These are phyloP conservation scores for Tineola bisselliella DNA, from an alignment of 2,888 invertebrate genomes.

Conservation along the genomic window DNA sequence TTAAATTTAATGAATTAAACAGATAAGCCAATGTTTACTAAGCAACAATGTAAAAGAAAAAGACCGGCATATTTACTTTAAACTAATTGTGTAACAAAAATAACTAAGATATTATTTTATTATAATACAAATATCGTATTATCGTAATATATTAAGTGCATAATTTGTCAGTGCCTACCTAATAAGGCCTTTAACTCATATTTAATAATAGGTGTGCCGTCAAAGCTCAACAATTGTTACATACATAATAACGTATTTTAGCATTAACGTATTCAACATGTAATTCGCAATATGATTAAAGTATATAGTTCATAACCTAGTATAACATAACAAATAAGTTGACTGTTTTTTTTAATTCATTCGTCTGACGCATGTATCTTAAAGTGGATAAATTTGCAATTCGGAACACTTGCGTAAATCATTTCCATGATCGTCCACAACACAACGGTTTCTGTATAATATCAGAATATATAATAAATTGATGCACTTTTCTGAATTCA, in stretches of 20 bases:
- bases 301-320: not conserved
- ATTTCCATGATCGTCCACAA: conserved; percentile 7
- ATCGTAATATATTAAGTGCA: too few species aligned
- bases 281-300: too few species aligned
- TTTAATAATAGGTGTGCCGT: too few species aligned
- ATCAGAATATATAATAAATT: not conserved
- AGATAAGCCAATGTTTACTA: conserved; percentile 11
- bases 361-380: not conserved
- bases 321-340: not conserved
- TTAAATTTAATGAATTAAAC: conserved; percentile 12
- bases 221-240: too few species aligned
- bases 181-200: too few species aligned
- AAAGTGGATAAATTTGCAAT: not conserved
- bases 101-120: too few species aligned
- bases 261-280: too few species aligned
- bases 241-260: too few species aligned
- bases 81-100: not conserved
- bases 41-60: conserved; percentile 2
- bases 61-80: not conserved
- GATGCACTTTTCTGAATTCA: not conserved
- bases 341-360: not conserved
- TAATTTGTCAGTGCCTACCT: too few species aligned
- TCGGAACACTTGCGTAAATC: not conserved
- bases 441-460: conserved; percentile 2
- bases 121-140: not conserved